Evolutionary conservation across 2,888 invertebrate genomes (phyloP).

Genomic region (Pocota personata): DNA sequence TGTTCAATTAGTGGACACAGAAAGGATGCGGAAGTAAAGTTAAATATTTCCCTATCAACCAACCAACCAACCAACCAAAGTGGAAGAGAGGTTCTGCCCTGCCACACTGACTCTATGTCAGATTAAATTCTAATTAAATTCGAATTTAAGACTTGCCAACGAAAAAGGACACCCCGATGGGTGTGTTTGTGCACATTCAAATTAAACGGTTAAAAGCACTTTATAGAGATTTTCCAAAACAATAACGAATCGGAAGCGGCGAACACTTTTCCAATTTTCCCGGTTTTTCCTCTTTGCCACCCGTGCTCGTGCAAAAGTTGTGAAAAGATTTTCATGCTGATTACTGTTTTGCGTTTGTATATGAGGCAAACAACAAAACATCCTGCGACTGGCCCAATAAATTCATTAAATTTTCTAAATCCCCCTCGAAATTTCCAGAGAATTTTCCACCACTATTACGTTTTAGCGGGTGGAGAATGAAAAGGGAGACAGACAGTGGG

Average conservation of each 20-base stretch:
- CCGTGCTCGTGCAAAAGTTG: background rate
- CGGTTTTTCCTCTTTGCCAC: background rate
- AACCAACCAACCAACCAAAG: background rate
- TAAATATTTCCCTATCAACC: background rate
- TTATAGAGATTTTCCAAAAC: background rate
- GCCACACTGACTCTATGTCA: slow-evolving; percentile 8
- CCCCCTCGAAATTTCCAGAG: slow-evolving; percentile 5
- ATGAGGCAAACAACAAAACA: background rate
- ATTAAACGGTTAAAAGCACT: slow-evolving; percentile 29
- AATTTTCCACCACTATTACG: background rate
- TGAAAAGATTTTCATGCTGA: slow-evolving; percentile 34
- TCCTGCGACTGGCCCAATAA: slow-evolving; percentile 31
- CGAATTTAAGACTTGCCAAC: slow-evolving; percentile 52
- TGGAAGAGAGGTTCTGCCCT: slow-evolving; percentile 13
- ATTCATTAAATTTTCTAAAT: slow-evolving; percentile 46
- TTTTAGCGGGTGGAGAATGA: background rate
- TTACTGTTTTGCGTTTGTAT: slow-evolving; percentile 12
- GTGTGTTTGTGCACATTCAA: slow-evolving; percentile 11
- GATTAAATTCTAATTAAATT: slow-evolving; percentile 57
- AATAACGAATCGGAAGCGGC: slow-evolving; percentile 14
- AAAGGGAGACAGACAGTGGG: background rate
- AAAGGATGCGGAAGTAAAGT: slow-evolving; percentile 37
- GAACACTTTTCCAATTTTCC: background rate
- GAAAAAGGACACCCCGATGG: background rate
- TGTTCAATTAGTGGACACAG: slow-evolving; percentile 42